A percentile compares a stretch with the other conserved stretches of the same genome.
phyloP scores from a whole-genome alignment of 1,140 invertebrate species.

The Saccostrea glomerata region DNA sequence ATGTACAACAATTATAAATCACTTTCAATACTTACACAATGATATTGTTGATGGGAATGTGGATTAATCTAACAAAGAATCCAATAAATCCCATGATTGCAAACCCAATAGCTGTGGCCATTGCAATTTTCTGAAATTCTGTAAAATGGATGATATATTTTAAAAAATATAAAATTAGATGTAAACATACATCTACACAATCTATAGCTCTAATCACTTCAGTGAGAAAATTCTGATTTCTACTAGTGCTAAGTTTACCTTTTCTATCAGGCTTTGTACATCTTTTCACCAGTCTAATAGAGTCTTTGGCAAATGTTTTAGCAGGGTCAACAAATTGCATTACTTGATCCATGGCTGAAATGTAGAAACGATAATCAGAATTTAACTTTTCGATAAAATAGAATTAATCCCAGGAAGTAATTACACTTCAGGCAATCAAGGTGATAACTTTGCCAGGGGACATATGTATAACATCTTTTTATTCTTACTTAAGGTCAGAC shows the following conservation, averaged over 20 bases:
- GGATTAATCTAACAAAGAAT: conserved; percentile 99
- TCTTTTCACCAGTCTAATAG: conserved; percentile 95
- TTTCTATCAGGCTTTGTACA: conserved; percentile 99
- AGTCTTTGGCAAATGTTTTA: conserved; percentile 98
- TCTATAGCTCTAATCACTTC: background rate
- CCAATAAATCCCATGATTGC: conserved; percentile 99
- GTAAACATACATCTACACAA: too few relatives aligned
- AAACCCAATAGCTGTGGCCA: conserved; percentile 99
- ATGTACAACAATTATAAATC: too few relatives aligned
- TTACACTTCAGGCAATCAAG: too few relatives aligned
- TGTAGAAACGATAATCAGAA: background rate
- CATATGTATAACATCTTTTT: too few relatives aligned
- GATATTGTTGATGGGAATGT: conserved; percentile 99
- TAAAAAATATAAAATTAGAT: too few relatives aligned
- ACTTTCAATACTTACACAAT: conserved; percentile 86
- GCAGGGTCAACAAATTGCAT: conserved; percentile 96
- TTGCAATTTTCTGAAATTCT: conserved; percentile 99
- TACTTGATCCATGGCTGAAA: conserved; percentile 95
- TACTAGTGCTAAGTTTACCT: conserved; percentile 83
- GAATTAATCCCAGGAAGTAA: too few relatives aligned
- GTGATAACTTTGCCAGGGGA: too few relatives aligned
- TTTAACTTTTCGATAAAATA: background rate
- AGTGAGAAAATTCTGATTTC: background rate
- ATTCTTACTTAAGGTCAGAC: too few relatives aligned
- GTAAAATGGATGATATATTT: conserved; percentile 55